phyloP scores from a whole-genome alignment of 2,797 vertebrate genomes.

The Dendrocincla tyrannina region DNA sequence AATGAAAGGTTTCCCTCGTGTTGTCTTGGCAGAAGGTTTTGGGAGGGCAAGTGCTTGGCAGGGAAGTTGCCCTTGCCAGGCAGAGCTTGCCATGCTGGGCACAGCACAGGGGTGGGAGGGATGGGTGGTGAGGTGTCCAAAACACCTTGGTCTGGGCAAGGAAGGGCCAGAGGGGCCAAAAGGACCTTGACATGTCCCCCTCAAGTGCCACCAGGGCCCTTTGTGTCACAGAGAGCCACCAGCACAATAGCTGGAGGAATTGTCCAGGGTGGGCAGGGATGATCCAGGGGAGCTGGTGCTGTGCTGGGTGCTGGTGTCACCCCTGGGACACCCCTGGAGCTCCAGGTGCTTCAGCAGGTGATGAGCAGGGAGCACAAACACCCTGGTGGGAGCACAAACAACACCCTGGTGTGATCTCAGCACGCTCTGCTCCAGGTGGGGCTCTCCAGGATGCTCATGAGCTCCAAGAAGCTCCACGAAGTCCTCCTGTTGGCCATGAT shows the following conservation, averaged over 20 bases:
- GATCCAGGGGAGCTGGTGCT: background rate
- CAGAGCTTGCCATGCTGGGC: background rate
- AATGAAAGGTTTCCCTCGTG: background rate
- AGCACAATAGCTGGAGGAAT: background rate
- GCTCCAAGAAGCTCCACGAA: background rate
- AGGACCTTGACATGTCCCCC: background rate
- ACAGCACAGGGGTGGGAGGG: background rate
- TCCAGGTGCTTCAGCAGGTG: background rate
- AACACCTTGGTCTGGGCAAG: background rate
- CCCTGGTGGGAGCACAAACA: background rate
- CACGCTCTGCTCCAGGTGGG: background rate
- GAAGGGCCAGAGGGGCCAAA: background rate
- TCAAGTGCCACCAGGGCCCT: background rate
- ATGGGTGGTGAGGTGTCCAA: rapidly evolving
- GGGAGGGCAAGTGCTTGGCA: background rate
- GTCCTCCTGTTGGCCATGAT: conserved; percentile 6
- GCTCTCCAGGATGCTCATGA: background rate
- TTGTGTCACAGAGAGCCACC: background rate
- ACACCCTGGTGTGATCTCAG: background rate
- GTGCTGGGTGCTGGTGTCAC: background rate
- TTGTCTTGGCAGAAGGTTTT: conserved; percentile 29
- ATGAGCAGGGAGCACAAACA: background rate
- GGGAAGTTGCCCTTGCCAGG: background rate
- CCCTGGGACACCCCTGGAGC: background rate
- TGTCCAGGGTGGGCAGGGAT: background rate